These are phyloP conservation scores for Brachyalestes nurse DNA, from an alignment of 2,797 vertebrate genomes.

Conservation along the genomic window DNA sequence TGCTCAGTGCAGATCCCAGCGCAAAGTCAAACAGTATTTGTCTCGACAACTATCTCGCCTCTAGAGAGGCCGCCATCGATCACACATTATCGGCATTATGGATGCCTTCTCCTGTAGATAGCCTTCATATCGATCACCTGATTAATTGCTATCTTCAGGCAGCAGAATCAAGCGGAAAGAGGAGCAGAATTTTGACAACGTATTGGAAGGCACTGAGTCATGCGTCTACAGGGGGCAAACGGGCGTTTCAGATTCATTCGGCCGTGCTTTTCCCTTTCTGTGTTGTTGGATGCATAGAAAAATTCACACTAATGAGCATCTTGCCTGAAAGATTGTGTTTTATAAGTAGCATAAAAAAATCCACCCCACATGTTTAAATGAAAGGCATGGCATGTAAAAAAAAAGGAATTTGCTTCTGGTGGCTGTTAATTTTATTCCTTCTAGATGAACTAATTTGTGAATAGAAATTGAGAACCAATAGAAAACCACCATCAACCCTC, in stretches of 20 bases:
- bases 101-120: slow-evolving; percentile 75
- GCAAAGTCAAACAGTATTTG: slow-evolving; percentile 72
- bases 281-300: not conserved
- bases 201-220: slow-evolving; percentile 59
- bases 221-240: slow-evolving; percentile 45
- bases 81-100: slow-evolving; percentile 78
- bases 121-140: slow-evolving; percentile 77
- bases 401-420: no score
- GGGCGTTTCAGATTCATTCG: not conserved
- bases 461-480: no score
- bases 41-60: slow-evolving; percentile 72
- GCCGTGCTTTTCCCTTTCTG: not conserved
- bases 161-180: slow-evolving; percentile 51
- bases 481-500: no score
- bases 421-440: no score
- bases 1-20: slow-evolving; percentile 54
- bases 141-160: slow-evolving; percentile 82
- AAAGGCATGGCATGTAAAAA: no score
- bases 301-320: not conserved
- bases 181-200: slow-evolving; percentile 45
- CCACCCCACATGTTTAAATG: no score
- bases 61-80: slow-evolving; percentile 71
- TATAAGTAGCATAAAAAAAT: no score
- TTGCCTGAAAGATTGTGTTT: no score
- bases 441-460: no score